Conservation (phyloP, 2,797 vertebrate species). For the Catostomus latipinnis region DNA sequence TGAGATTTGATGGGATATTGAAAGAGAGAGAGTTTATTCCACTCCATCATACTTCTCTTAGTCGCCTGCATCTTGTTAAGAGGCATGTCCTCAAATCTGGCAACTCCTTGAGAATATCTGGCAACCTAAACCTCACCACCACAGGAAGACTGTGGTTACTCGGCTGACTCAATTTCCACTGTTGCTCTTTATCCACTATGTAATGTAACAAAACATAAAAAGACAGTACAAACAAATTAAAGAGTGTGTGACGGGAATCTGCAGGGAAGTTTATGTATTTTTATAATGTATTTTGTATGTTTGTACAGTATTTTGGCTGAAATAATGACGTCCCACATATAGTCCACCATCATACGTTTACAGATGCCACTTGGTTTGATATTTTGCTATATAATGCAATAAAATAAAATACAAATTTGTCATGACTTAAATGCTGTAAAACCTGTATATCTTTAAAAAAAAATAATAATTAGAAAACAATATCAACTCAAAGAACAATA, state of each 20-base stretch:
- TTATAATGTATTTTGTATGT: neutral
- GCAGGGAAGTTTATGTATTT: neutral
- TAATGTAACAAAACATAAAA: neutral
- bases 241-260: neutral
- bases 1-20: constrained; percentile 23
- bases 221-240: neutral
- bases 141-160: constrained; percentile 13
- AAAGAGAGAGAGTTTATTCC: constrained; percentile 2
- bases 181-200: neutral
- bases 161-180: neutral
- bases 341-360: no score
- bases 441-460: no score
- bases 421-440: no score
- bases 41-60: constrained; percentile 9
- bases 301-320: no score
- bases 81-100: constrained; percentile 26
- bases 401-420: no score
- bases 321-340: no score
- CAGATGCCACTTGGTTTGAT: no score
- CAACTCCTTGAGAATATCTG: constrained; percentile 3
- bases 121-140: constrained; percentile 17
- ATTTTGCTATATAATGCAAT: no score
- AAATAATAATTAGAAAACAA: neutral
- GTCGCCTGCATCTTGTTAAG: constrained; percentile 27
- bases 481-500: neutral